Conservation (phyloP, 1,140 invertebrate genomes). For the Philaenus spumarius region DNA sequence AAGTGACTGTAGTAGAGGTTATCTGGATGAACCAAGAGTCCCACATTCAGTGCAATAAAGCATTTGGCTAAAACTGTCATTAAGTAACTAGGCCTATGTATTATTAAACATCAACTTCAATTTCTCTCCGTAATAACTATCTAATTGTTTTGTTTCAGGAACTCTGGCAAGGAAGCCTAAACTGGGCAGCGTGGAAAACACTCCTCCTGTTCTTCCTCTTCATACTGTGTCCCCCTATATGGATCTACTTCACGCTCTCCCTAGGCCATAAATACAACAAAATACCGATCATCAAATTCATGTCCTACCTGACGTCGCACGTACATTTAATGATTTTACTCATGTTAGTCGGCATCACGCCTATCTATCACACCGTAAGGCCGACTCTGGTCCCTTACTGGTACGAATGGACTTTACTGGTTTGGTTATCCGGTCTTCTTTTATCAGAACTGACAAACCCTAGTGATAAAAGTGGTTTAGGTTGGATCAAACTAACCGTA, state of each 20-base stretch:
- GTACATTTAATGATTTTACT: slow-evolving; percentile 94
- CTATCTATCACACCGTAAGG: slow-evolving; percentile 74
- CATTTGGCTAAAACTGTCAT: no score
- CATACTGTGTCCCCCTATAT: slow-evolving; percentile 89
- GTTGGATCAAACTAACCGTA: slow-evolving; percentile 88
- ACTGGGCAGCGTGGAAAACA: slow-evolving; percentile 94
- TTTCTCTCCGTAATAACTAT: no score
- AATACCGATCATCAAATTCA: slow-evolving; percentile 98
- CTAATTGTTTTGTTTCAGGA: slow-evolving; percentile 58
- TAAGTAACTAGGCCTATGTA: no score
- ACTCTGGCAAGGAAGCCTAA: slow-evolving; percentile 91
- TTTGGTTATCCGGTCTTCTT: slow-evolving; percentile 92
- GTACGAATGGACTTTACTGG: slow-evolving; percentile 94
- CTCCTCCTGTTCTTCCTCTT: slow-evolving; percentile 87
- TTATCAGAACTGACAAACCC: slow-evolving; percentile 96
- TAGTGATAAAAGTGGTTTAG: slow-evolving; percentile 88
- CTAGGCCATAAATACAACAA: slow-evolving; percentile 93
- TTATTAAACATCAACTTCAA: no score
- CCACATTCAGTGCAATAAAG: no score
- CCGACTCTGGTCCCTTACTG: slow-evolving; percentile 69
- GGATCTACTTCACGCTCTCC: slow-evolving; percentile 94
- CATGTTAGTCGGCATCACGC: slow-evolving; percentile 83
- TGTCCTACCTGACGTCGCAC: slow-evolving; percentile 98
- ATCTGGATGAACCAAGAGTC: no score
- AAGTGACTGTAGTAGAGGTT: no score